Base-by-base conservation (phyloP, 2,888 invertebrate species). In the Eupithecia dodoneata region DNA sequence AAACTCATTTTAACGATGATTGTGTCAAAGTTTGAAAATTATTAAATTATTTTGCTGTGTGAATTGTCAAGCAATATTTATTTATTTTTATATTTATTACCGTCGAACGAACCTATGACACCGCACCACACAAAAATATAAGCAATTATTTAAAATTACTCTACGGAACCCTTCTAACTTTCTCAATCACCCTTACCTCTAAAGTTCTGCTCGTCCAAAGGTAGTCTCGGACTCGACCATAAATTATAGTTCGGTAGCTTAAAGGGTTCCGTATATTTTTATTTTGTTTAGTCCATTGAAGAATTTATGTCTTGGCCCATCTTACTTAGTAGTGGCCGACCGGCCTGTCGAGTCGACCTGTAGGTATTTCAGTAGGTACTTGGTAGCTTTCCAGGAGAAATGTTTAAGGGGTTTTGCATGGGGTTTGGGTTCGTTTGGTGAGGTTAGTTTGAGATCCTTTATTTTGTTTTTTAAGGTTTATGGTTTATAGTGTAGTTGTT, bases 181-280 rank as follows among this genome's bases (percentile, higher is more conserved):
- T 67, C 47, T n/a, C n/a, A 63, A 47, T 15, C 41, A 75, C 79
- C 71, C 83, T 82, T 83, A 81, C 83, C 83, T 84, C 84, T 30
- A 83, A 88, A 85, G 87, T 88, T 89, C 90, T 89, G 87, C 91
- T 87, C 89, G 87, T 86, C 85, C 91, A 89, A 91, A 90, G 91
- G 90, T 90, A 91, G 91, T 90, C 91, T 90, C 87, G 88, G 88
- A 87, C 90, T 87, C 87, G 87, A 88, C 91, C 94, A 95, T 95
- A 95, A 94, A 94, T 95, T 95, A 95, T 94, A 94, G 94, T 95
- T 95, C 95, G 95, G 95, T 94, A 95, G 95, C 95, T 91, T 93
- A 94, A 94, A 94, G 93, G 93, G 90, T 88, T 91, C 92, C 89
- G 90, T 86, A 88, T 90, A 92, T 87, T 93, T 94, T 94, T 91